These are phyloP conservation scores for Isotomurus palustris DNA, from an alignment of 2,888 invertebrate genomes.

Conservation along the genomic window DNA sequence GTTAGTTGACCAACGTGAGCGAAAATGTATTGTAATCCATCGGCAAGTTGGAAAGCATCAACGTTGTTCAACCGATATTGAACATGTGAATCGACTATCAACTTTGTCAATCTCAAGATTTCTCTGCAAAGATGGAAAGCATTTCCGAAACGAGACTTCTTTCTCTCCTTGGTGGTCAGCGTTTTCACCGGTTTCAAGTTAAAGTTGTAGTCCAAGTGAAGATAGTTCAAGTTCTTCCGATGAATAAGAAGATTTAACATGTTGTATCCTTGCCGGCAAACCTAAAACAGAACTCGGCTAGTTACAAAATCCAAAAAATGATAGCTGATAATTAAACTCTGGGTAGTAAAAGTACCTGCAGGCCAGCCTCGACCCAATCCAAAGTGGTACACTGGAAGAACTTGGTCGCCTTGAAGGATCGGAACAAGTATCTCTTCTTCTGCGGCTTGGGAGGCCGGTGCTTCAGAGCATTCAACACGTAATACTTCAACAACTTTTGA, in stretches of 20 bases:
- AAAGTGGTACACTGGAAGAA: constrained; percentile 99
- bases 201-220: constrained; percentile 99
- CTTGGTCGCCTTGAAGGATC: constrained; percentile 99
- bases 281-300: constrained; percentile 41
- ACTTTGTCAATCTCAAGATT: constrained; percentile 94
- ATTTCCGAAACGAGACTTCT: constrained; percentile 95
- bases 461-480: constrained; percentile 94
- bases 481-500: constrained; percentile 97
- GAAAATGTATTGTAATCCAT: constrained; percentile 98
- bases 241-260: constrained; percentile 99
- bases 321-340: constrained; percentile 28
- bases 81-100: constrained; percentile 98
- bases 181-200: constrained; percentile 99
- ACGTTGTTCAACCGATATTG: constrained; percentile 99
- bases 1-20: constrained; percentile 99
- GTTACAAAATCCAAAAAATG: not conserved
- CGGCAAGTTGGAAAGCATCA: constrained; percentile 96
- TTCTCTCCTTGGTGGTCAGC: constrained; percentile 96
- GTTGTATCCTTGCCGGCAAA: constrained; percentile 98
- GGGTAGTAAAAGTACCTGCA: constrained; percentile 62
- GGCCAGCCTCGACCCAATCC: constrained; percentile 99
- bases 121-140: constrained; percentile 99
- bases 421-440: constrained; percentile 90
- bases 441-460: constrained; percentile 97
- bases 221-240: constrained; percentile 97